A percentile compares a stretch with the other conserved stretches of the same genome.
These are phyloP conservation scores for Antheraea yamamai DNA, from an alignment of 2,888 invertebrate genomes.

Conservation along the genomic window DNA sequence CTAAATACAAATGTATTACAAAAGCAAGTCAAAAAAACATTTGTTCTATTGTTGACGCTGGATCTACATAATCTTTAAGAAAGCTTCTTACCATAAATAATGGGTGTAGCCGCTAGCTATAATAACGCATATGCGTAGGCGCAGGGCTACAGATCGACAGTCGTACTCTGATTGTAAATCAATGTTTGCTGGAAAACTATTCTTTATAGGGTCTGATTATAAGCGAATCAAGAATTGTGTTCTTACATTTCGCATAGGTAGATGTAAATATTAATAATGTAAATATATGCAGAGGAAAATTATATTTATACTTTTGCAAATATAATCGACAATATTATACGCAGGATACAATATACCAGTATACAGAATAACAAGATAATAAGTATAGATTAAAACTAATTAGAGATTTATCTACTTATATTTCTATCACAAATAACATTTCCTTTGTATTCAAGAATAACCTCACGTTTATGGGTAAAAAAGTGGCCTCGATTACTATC, in stretches of 20 bases:
- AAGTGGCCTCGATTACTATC: too few species aligned
- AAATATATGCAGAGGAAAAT: neutral
- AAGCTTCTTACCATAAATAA: constrained; percentile 82
- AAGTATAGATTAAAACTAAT: neutral
- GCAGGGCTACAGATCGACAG: constrained; percentile 73
- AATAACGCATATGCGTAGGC: constrained; percentile 73
- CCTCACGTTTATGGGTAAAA: too few species aligned
- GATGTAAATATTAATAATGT: neutral
- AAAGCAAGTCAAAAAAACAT: constrained; percentile 44
- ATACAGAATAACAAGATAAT: neutral
- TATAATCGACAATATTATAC: neutral
- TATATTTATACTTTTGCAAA: neutral
- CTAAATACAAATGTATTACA: constrained; percentile 25
- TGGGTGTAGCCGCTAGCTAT: constrained; percentile 76
- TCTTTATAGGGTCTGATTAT: constrained; percentile 23
- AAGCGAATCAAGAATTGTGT: neutral
- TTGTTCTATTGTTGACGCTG: constrained; percentile 73
- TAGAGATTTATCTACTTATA: neutral
- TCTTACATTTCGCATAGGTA: neutral
- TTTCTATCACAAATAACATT: too few species aligned
- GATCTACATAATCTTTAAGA: constrained; percentile 76
- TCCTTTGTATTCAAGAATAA: too few species aligned
- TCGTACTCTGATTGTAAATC: constrained; percentile 79
- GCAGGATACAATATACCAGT: neutral
- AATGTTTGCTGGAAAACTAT: constrained; percentile 61